Conservation (phyloP, 2,113 vertebrate species). For the Silurus glanis region DNA sequence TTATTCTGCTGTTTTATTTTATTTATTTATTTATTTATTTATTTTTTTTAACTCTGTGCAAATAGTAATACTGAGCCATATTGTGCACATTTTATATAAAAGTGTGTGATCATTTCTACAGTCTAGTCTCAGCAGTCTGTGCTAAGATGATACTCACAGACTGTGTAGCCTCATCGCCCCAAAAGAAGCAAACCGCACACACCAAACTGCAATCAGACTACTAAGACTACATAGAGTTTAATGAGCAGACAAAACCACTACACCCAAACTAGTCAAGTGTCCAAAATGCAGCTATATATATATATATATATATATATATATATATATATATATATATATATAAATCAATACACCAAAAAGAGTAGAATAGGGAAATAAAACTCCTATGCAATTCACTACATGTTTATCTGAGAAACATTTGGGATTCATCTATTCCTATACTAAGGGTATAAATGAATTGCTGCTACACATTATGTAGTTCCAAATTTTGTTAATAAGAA, state of each 20-base stretch:
- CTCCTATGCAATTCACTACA: background rate
- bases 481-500: too few species aligned
- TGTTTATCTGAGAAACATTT: too few species aligned
- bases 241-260: background rate
- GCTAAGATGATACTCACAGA: background rate
- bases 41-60: background rate
- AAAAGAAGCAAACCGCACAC: background rate
- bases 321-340: background rate
- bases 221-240: background rate
- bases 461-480: too few species aligned
- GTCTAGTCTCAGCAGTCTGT: background rate
- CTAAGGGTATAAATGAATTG: too few species aligned
- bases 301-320: too few species aligned
- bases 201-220: background rate
- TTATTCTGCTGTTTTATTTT: background rate
- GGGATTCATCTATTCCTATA: too few species aligned
- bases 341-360: background rate
- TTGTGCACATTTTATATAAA: background rate
- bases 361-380: background rate
- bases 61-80: background rate
- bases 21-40: too few species aligned
- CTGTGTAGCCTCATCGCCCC: background rate
- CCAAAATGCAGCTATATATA: background rate
- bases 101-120: background rate
- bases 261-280: background rate